Percentiles rank a stretch among this genome's conserved stretches.
Conservation (phyloP, 2,888 invertebrate genomes). For the Ligdia adustata region DNA sequence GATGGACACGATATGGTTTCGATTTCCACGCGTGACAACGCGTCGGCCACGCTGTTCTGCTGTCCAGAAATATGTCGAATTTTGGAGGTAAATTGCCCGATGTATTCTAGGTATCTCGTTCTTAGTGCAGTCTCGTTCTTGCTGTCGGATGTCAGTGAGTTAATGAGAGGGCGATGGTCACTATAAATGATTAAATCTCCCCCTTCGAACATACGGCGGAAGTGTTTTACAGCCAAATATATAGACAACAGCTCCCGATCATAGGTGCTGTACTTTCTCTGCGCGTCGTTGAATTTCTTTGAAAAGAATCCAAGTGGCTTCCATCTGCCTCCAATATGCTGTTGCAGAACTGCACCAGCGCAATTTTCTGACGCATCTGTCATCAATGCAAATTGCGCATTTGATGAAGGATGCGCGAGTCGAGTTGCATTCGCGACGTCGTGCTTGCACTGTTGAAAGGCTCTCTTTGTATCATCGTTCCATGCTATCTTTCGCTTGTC, state of each 20-base stretch:
- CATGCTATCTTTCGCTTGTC: not conserved
- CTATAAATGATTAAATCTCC: not conserved
- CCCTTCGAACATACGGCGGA: not conserved
- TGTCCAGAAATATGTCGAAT: not conserved
- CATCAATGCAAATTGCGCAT: no score
- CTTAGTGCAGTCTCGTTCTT: not conserved
- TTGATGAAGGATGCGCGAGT: no score
- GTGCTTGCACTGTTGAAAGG: not conserved
- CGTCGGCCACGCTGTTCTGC: not conserved
- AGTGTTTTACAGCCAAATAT: not conserved
- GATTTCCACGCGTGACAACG: not conserved
- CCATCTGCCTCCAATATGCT: no score
- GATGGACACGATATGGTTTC: not conserved
- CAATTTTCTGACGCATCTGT: no score
- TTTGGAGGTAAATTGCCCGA: not conserved
- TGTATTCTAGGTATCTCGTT: not conserved
- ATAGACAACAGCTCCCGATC: not conserved
- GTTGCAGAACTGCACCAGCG: no score
- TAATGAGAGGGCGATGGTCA: not conserved
- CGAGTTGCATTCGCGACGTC: not conserved
- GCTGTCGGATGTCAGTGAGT: not conserved
- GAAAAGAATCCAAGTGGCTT: no score
- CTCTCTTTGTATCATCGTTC: not conserved
- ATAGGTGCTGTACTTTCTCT: not conserved
- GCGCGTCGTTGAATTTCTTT: no score